Evolutionary conservation across 2,888 invertebrate genomes (phyloP).

Genomic region (Aphodius sticticus): DNA sequence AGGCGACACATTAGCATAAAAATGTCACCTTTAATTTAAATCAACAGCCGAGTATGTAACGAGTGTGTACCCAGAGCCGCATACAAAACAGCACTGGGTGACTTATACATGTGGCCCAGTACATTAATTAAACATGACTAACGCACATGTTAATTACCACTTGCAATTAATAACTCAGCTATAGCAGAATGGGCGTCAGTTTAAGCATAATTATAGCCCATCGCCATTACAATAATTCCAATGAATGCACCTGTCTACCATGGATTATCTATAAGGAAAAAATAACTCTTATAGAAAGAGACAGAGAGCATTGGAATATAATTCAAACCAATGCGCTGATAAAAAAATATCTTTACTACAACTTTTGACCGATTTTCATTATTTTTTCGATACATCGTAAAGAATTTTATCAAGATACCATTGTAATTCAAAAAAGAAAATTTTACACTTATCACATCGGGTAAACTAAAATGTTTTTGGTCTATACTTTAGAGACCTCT

Average conservation of each 20-base stretch:
- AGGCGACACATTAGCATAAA: not conserved
- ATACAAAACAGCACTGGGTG: not conserved
- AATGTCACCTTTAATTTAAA: not conserved
- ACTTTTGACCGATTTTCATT: not conserved
- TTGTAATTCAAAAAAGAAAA: no score
- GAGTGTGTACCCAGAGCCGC: not conserved
- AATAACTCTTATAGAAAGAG: not conserved
- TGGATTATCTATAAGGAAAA: not conserved
- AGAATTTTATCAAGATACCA: no score
- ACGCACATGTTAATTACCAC: not conserved
- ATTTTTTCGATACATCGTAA: no score
- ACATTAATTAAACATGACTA: conserved; percentile 4
- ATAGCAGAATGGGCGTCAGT: not conserved
- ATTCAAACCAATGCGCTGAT: not conserved
- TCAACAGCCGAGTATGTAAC: not conserved
- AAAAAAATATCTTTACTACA: not conserved
- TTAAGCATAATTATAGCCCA: not conserved
- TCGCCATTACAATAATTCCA: not conserved
- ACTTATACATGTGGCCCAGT: not conserved
- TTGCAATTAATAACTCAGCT: not conserved
- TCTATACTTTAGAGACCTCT: no score
- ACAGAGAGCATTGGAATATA: not conserved
- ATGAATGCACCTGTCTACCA: not conserved
- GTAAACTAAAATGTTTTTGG: no score
- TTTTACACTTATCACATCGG: no score